Percentiles rank a stretch among this genome's conserved stretches.
Conservation (phyloP, 1,140 invertebrate species). For the Stenopsyche tienmushanensis region DNA sequence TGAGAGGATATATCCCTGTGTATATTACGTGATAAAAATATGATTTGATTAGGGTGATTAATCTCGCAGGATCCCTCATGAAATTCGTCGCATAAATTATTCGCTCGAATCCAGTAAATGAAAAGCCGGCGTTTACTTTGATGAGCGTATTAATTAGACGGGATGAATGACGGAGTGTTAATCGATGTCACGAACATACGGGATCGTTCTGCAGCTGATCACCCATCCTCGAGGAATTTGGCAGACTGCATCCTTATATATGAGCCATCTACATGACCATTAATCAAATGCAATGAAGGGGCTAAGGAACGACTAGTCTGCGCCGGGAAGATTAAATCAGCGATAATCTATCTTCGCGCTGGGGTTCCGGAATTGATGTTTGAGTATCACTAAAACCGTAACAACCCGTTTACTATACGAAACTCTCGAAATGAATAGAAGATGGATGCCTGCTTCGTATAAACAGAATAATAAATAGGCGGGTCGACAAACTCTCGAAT, state of each 20-base stretch:
- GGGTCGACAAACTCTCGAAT: not conserved
- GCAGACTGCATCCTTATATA: not conserved
- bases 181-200: not conserved
- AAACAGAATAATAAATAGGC: too few relatives aligned
- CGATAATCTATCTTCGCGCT: not conserved
- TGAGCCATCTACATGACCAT: not conserved
- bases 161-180: not conserved
- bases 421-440: too few relatives aligned
- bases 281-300: constrained; percentile 18
- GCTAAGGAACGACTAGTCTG: constrained; percentile 7
- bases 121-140: not conserved
- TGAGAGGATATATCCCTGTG: too few relatives aligned
- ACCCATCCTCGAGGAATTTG: not conserved
- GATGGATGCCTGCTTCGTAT: too few relatives aligned
- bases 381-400: too few relatives aligned
- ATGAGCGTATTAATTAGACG: not conserved
- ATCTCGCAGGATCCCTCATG: not conserved
- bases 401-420: too few relatives aligned
- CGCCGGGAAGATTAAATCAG: not conserved
- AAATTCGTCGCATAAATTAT: not conserved
- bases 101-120: not conserved
- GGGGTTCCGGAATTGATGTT: too few relatives aligned
- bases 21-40: not conserved
- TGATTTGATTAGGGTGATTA: not conserved
- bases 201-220: not conserved